Evolutionary conservation across 2,888 invertebrate genomes (phyloP), one percentile per base, ranked within the genome.

Genomic region (Rhopalosiphum nymphaeae): DNA sequence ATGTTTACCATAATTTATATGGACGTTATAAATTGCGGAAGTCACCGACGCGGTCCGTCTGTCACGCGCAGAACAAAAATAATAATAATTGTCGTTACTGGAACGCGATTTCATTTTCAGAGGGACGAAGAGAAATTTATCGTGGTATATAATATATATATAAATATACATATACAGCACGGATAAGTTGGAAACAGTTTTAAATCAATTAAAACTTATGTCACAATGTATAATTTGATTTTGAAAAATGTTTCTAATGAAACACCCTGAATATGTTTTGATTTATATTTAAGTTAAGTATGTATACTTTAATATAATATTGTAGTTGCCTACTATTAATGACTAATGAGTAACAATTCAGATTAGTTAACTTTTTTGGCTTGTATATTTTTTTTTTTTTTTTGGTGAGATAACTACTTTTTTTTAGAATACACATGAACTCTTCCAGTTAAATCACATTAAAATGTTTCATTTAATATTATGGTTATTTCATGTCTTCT

Each of bases 11-110:
- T 85, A 26, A 85, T 26, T 42, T 85, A 44, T 44, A 44, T 26
- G 85, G 42, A 42, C 10, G 11, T 85, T 85, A 11, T 89, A 53
- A 89, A 89, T 89, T 89, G 89, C 89, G 89, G 89, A 89, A 89
- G 89, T 89, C 26, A 26, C 56, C 89, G 57, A 89, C 13, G 89
- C 89, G 89, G 53, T 89, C 57, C 56, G 89, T 53, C 89, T 56
- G 89, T 56, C 56, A 56, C 36, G 56, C 89, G 42, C 49, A 89
- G 53, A 89, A 89, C 53, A 56, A 89, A n/a, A 89, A 42, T 56
- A 89, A 89, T 87, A 87, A 89, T 89, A 53, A 56, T 89, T 89
- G 42, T 89, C 36, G 25, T 42, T 49, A 89, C 57, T 57, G 21
- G 42, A 89, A 89, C 57, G 42, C 42, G 89, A 67, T 67, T 67